phyloP scores from a whole-genome alignment of 2,797 vertebrate genomes.

The Rhabdomys pumilio region DNA sequence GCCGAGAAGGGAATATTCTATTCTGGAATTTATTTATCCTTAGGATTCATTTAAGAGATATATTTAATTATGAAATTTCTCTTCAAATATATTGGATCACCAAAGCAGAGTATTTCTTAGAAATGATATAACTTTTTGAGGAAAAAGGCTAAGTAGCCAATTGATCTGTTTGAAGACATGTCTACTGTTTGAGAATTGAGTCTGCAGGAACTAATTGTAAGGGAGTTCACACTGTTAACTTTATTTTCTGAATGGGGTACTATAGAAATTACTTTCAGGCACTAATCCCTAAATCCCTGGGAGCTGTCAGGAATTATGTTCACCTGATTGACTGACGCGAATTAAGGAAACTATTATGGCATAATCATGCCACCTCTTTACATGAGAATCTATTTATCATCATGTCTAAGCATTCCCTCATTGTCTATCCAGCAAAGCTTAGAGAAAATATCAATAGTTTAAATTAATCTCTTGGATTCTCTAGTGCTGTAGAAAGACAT shows the following conservation, averaged over 20 bases:
- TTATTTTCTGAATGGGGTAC: background rate
- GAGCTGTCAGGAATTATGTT: background rate
- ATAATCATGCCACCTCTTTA: background rate
- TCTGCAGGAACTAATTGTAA: background rate
- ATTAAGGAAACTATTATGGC: conserved; percentile 27
- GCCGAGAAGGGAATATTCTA: background rate
- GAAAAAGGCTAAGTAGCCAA: background rate
- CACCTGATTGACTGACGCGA: background rate
- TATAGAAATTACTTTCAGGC: background rate
- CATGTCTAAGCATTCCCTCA: background rate
- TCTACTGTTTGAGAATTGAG: background rate
- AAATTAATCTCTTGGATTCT: background rate
- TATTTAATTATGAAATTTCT: background rate
- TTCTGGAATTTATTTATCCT: conserved; percentile 16
- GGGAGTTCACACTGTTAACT: background rate
- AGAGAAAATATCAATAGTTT: background rate
- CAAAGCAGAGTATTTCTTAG: background rate
- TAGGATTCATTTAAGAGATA: conserved; percentile 7
- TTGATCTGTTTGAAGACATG: background rate
- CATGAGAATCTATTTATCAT: background rate
- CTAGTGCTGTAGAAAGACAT: background rate
- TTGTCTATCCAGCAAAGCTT: background rate
- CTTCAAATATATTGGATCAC: background rate
- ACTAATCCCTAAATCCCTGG: background rate
- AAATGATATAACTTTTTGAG: background rate